Evolutionary conservation across 2,888 invertebrate species (phyloP).

Genomic region (Steinernema scapterisci): DNA sequence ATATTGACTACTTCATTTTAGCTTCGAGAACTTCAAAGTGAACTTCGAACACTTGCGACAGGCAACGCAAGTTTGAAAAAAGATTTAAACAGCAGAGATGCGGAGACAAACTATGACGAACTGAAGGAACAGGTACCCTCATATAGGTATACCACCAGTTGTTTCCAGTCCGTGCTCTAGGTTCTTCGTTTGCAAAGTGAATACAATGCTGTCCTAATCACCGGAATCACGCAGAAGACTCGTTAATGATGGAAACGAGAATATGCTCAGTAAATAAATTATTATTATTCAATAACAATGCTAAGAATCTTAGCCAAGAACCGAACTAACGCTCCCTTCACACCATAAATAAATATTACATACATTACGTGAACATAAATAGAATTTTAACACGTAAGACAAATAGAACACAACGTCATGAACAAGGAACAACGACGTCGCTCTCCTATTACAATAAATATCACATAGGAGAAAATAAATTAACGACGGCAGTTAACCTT

Average conservation of each 20-base stretch:
- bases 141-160: neutral
- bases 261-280: neutral
- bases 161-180: neutral
- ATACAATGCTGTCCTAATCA: neutral
- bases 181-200: neutral
- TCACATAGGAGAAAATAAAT: neutral
- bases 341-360: too few species aligned
- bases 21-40: neutral
- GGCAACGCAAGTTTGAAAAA: neutral
- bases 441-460: neutral
- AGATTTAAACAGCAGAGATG: neutral
- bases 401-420: neutral
- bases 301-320: neutral
- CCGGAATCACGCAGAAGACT: neutral
- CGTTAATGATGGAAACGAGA: neutral
- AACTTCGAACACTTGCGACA: neutral
- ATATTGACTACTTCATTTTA: neutral
- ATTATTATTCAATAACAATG: neutral
- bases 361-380: too few species aligned
- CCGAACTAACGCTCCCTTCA: neutral
- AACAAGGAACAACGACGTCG: constrained; percentile 8
- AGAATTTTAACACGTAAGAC: neutral
- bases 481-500: constrained; percentile 1
- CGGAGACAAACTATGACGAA: neutral
- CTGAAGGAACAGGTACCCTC: neutral